Conservation (phyloP, 2,113 vertebrate species). For the Dissostichus mawsoni region DNA sequence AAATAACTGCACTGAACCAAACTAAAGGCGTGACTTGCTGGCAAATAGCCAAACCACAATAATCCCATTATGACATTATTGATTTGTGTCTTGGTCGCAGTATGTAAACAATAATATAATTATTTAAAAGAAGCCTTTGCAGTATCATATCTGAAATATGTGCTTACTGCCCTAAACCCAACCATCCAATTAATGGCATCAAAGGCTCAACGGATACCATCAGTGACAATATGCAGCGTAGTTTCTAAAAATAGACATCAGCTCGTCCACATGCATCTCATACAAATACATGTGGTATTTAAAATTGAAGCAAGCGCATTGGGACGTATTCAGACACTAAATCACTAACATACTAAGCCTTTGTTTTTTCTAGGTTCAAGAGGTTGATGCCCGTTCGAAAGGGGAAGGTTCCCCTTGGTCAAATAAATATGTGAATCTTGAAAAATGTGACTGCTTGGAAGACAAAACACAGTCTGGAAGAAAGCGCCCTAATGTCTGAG, state of each 20-base stretch:
- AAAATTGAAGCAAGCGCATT: neutral
- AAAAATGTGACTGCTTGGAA: conserved; percentile 35
- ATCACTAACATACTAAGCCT: neutral
- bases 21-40: neutral
- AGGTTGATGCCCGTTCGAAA: neutral
- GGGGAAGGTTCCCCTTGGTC: neutral
- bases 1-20: neutral
- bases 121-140: conserved; percentile 8
- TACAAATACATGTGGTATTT: conserved; percentile 11
- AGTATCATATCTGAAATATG: conserved; percentile 15
- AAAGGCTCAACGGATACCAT: conserved; percentile 53
- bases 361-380: neutral
- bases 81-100: neutral
- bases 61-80: neutral
- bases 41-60: neutral
- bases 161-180: conserved; percentile 2
- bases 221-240: conserved; percentile 25
- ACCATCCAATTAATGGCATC: conserved; percentile 52
- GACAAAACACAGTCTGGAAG: neutral
- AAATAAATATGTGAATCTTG: conserved; percentile 28
- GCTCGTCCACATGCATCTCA: conserved; percentile 17
- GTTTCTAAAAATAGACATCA: conserved; percentile 40
- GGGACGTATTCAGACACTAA: neutral
- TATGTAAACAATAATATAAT: neutral
- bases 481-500: too few relatives aligned